A percentile compares a stretch with the other conserved stretches of the same genome.
Evolutionary conservation across 2,797 vertebrate species (phyloP).

Genomic region (Lacerta viridis): DNA sequence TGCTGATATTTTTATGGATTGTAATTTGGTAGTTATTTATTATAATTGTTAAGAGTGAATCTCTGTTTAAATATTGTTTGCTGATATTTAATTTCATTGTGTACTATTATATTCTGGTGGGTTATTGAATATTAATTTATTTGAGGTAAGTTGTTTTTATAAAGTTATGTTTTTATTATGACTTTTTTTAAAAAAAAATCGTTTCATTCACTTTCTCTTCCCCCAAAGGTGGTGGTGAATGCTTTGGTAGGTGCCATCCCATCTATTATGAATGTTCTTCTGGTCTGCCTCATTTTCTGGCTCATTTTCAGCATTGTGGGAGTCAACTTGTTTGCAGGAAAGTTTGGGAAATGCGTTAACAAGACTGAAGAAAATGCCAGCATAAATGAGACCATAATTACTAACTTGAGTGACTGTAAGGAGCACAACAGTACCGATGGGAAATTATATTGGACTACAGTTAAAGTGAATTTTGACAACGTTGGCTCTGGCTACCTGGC

Average conservation of each 20-base stretch:
- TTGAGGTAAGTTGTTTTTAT: too few species aligned
- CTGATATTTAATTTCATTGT: too few species aligned
- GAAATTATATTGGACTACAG: slow-evolving; percentile 91
- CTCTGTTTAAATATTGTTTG: too few species aligned
- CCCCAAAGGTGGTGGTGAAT: slow-evolving; percentile 92
- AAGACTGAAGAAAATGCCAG: slow-evolving; percentile 77
- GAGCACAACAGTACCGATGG: slow-evolving; percentile 82
- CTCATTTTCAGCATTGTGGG: slow-evolving; percentile 97
- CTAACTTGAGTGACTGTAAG: slow-evolving; percentile 85
- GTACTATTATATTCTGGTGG: too few species aligned
- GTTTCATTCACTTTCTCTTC: rapidly evolving
- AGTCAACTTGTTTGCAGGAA: slow-evolving; percentile 94
- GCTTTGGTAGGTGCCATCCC: slow-evolving; percentile 94
- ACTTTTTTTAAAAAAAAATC: too few species aligned
- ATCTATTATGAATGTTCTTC: slow-evolving; percentile 95
- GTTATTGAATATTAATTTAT: too few species aligned
- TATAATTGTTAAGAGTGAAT: too few species aligned
- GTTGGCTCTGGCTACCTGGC: slow-evolving; percentile 96
- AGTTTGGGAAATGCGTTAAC: slow-evolving; percentile 93
- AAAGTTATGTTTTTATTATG: too few species aligned
- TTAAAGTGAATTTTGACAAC: slow-evolving; percentile 98
- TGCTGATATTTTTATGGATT: too few species aligned
- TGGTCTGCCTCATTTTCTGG: slow-evolving; percentile 96
- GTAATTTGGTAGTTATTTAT: too few species aligned
- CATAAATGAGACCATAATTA: slow-evolving; percentile 50